Evolutionary conservation across 2,113 vertebrate genomes (phyloP).

Genomic region (Ranitomeya variabilis): DNA sequence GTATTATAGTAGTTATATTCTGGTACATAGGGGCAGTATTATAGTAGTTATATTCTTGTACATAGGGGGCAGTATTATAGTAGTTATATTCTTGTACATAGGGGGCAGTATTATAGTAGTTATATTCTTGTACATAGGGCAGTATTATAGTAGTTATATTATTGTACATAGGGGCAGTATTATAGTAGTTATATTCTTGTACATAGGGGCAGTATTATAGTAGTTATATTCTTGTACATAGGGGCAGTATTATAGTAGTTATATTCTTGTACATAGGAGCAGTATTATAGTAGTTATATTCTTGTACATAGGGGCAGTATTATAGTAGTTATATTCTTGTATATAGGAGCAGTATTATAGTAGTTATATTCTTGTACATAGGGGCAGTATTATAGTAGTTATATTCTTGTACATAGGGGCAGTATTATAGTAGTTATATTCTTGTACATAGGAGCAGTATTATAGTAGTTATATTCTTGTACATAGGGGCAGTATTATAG

Average conservation of each 20-base stretch:
- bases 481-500: not conserved
- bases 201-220: not conserved
- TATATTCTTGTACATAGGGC: not conserved
- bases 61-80: too few species aligned
- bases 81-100: not conserved
- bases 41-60: slow-evolving; percentile 3
- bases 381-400: not conserved
- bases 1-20: not conserved
- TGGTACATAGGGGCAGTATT: not conserved
- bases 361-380: not conserved
- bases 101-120: not conserved
- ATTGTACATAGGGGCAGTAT: not conserved
- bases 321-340: slow-evolving; percentile 2
- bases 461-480: not conserved
- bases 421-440: not conserved
- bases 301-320: not conserved
- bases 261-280: not conserved
- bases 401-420: not conserved
- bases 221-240: not conserved
- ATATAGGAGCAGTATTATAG: too few species aligned
- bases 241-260: not conserved
- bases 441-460: not conserved
- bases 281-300: not conserved
- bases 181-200: not conserved
- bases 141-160: not conserved